Evolutionary conservation across 2,113 vertebrate species (phyloP).

Genomic region (Vicugna pacos): DNA sequence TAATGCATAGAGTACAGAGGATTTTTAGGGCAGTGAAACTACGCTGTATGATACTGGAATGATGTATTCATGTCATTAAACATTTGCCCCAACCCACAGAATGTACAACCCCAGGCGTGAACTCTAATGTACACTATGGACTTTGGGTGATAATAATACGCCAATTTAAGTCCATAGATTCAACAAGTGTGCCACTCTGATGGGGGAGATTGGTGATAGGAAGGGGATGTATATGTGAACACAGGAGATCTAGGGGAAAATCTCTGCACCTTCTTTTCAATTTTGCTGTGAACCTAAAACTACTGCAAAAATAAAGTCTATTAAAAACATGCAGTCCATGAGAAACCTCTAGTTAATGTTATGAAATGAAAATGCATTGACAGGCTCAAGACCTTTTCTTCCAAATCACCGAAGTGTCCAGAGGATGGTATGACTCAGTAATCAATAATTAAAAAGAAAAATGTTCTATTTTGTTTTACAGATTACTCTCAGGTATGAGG

Average conservation of each 20-base stretch:
- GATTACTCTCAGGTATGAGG: constrained; percentile 17
- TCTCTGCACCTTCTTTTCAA: background rate
- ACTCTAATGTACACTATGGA: background rate
- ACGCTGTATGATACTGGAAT: background rate
- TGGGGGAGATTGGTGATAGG: background rate
- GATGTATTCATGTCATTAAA: background rate
- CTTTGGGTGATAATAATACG: background rate
- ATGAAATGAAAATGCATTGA: constrained; percentile 6
- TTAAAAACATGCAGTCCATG: background rate
- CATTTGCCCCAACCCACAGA: background rate
- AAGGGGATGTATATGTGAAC: background rate
- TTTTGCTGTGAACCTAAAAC: background rate
- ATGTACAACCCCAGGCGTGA: background rate
- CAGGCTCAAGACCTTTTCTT: background rate
- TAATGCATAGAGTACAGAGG: background rate
- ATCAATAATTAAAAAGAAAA: constrained; percentile 59
- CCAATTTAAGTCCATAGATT: background rate
- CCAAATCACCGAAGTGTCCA: background rate
- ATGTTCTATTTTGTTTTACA: constrained; percentile 46
- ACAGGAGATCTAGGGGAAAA: background rate
- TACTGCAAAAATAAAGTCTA: background rate
- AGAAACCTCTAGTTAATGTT: background rate
- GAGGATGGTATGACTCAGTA: background rate
- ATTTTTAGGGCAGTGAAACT: background rate
- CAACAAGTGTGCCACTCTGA: background rate